phyloP scores from a whole-genome alignment of 2,888 invertebrate species.

The Limulus polyphemus region DNA sequence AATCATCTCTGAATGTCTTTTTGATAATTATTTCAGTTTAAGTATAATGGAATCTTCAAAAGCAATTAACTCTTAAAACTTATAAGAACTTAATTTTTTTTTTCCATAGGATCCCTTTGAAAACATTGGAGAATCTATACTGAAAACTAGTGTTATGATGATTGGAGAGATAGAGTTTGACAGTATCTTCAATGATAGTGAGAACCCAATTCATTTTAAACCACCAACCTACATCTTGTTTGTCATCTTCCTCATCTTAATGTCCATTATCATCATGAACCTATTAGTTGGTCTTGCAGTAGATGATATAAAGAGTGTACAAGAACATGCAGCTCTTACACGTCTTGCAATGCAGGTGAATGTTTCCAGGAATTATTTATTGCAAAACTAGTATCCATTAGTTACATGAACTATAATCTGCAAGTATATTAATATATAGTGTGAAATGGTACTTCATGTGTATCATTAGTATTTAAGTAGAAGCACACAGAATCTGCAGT shows the following conservation, averaged over 20 bases:
- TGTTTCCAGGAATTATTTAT: background rate
- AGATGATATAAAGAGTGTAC: slow-evolving; percentile 44
- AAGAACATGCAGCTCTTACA: slow-evolving; percentile 41
- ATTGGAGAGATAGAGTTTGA: slow-evolving; percentile 37
- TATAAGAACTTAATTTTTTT: background rate
- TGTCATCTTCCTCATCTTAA: slow-evolving; percentile 32
- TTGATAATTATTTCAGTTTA: no score
- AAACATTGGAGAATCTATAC: slow-evolving; percentile 29
- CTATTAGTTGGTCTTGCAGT: slow-evolving; percentile 42
- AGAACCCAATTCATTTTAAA: slow-evolving; percentile 16
- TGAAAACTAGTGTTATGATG: slow-evolving; percentile 38
- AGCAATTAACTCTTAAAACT: no score
- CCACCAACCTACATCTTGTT: slow-evolving; percentile 38
- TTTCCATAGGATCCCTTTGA: slow-evolving; percentile 30
- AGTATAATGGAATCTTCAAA: no score
- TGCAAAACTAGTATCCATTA: no score
- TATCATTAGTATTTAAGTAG: background rate
- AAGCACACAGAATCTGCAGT: background rate
- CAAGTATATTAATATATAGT: slow-evolving; percentile 31
- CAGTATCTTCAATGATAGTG: slow-evolving; percentile 32
- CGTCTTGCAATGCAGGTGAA: slow-evolving; percentile 37
- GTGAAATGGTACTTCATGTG: slow-evolving; percentile 32
- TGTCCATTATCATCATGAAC: slow-evolving; percentile 38
- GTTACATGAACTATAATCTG: no score
- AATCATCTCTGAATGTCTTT: no score